These are phyloP conservation scores for Tetragonisca angustula DNA, from an alignment of 2,888 invertebrate species.

Conservation along the genomic window DNA sequence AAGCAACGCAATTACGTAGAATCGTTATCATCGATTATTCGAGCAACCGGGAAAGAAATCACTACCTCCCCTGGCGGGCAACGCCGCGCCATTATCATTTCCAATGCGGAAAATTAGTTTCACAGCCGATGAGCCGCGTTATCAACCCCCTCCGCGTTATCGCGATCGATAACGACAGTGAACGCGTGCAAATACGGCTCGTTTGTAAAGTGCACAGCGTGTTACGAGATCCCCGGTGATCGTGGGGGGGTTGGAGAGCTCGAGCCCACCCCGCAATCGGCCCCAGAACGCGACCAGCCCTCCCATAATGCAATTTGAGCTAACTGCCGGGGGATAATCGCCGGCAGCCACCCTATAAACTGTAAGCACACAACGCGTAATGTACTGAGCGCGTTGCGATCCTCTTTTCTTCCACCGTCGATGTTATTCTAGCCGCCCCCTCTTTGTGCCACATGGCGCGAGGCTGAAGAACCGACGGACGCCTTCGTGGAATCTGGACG, in stretches of 20 bases:
- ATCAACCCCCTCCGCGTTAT: constrained; percentile 22
- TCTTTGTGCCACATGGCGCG: constrained; percentile 20
- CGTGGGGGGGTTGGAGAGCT: constrained; percentile 15
- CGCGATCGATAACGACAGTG: constrained; percentile 37
- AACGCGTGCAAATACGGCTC: constrained; percentile 39
- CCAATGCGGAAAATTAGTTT: constrained; percentile 20
- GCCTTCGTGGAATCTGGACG: neutral
- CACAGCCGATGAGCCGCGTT: neutral
- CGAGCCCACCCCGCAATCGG: constrained; percentile 64
- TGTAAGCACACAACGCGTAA: constrained; percentile 76
- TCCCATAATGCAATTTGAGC: constrained; percentile 81
- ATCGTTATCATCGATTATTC: neutral
- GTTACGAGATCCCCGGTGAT: constrained; percentile 33
- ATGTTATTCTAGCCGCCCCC: constrained; percentile 63
- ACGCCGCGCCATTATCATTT: neutral
- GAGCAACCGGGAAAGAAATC: neutral
- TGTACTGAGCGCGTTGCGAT: constrained; percentile 67
- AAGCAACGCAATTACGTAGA: neutral
- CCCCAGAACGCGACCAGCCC: constrained; percentile 70
- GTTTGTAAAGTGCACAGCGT: constrained; percentile 53
- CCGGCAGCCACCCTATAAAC: constrained; percentile 73
- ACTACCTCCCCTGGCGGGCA: neutral
- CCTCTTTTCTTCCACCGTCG: constrained; percentile 61
- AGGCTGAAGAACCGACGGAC: neutral
- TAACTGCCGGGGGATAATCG: constrained; percentile 78